These are phyloP conservation scores for Cydia strobilella DNA, from an alignment of 1,140 invertebrate species.

Conservation along the genomic window DNA sequence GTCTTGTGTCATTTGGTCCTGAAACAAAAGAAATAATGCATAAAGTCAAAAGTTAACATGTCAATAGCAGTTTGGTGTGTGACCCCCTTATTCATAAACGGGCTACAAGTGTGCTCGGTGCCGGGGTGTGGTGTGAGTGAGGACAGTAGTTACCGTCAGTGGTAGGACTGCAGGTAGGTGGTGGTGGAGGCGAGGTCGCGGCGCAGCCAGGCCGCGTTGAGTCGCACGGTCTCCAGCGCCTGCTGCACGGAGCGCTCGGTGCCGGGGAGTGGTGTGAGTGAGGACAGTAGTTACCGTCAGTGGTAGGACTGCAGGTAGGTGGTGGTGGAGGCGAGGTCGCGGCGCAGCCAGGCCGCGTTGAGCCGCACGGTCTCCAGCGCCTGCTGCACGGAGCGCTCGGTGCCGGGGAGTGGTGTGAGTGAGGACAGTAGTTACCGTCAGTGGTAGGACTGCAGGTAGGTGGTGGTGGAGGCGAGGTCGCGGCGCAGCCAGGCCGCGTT, in stretches of 20 bases:
- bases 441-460: no score
- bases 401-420: slow-evolving; percentile 88
- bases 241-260: no score
- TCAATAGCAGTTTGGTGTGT: no score
- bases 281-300: slow-evolving; percentile 42
- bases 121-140: slow-evolving; percentile 84
- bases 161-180: slow-evolving; percentile 80
- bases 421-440: no score
- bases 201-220: no score
- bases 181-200: slow-evolving; percentile 82
- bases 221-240: no score
- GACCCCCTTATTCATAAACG: no score
- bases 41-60: no score
- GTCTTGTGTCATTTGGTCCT: slow-evolving; percentile 70
- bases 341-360: slow-evolving; percentile 91
- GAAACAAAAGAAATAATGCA: slow-evolving; percentile 38
- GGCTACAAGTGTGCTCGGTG: slow-evolving; percentile 80
- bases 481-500: no score
- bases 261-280: slow-evolving; percentile 83
- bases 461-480: no score
- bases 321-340: slow-evolving; percentile 85
- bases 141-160: slow-evolving; percentile 43
- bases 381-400: slow-evolving; percentile 93
- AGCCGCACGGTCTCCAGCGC: slow-evolving; percentile 93
- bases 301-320: slow-evolving; percentile 80